These are phyloP conservation scores for Electrona antarctica DNA, from an alignment of 2,113 vertebrate species.

Conservation along the genomic window DNA sequence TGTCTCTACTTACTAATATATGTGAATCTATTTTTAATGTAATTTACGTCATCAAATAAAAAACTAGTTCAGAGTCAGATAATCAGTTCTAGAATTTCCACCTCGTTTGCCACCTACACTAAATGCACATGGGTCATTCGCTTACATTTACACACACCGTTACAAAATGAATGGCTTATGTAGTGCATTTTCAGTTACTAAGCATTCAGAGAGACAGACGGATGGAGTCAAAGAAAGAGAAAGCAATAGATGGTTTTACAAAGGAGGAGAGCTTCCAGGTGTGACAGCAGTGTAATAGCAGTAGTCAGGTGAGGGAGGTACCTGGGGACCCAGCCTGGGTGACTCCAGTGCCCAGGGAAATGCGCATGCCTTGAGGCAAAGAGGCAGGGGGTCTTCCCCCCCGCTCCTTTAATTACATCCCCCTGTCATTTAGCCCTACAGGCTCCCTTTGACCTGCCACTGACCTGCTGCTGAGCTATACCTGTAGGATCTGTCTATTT, in stretches of 20 bases:
- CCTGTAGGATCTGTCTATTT: slow-evolving; percentile 15
- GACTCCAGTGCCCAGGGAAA: slow-evolving; percentile 70
- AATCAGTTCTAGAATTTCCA: no score
- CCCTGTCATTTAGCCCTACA: slow-evolving; percentile 49
- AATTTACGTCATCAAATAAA: no score
- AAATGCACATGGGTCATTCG: no score
- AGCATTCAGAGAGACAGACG: slow-evolving; percentile 27
- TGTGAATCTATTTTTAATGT: no score
- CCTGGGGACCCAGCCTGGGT: slow-evolving; percentile 55
- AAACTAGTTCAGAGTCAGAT: no score
- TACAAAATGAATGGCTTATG: no score
- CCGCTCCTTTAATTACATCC: slow-evolving; percentile 52
- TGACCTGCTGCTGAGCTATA: slow-evolving; percentile 36
- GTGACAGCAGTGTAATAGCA: slow-evolving; percentile 30
- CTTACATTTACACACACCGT: no score
- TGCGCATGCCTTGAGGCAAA: slow-evolving; percentile 71
- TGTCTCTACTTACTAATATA: neutral
- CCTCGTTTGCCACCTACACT: no score
- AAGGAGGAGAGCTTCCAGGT: slow-evolving; percentile 49
- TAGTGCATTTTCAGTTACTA: no score
- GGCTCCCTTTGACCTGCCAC: slow-evolving; percentile 45
- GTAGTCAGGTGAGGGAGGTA: slow-evolving; percentile 44
- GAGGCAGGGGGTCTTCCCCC: slow-evolving; percentile 42
- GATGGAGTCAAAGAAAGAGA: slow-evolving; percentile 42
- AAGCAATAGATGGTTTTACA: slow-evolving; percentile 23